phyloP scores from a whole-genome alignment of 2,888 invertebrate genomes.

The Harpalus rufipes region DNA sequence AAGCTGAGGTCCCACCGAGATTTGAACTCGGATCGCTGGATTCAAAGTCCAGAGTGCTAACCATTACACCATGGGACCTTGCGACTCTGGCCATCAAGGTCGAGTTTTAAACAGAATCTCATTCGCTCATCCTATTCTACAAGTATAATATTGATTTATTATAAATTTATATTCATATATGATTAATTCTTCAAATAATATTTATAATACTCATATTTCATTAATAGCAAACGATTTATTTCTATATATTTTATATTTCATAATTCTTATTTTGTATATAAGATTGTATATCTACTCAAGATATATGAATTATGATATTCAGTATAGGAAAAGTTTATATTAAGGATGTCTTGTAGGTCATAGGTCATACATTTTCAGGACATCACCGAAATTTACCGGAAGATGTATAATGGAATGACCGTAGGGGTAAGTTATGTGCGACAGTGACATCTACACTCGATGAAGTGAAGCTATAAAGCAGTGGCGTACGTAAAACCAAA shows the following conservation, averaged over 20 bases:
- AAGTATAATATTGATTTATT: background rate
- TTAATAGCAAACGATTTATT: background rate
- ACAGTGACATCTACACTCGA: constrained; percentile 5
- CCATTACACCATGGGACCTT: constrained; percentile 87
- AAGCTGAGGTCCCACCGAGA: constrained; percentile 85
- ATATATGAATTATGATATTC: background rate
- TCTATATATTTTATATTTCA: background rate
- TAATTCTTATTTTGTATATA: background rate
- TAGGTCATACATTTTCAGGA: background rate
- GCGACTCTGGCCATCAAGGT: background rate
- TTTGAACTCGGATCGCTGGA: constrained; percentile 90
- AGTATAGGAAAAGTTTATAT: background rate
- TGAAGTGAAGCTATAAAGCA: constrained; percentile 19
- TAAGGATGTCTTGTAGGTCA: background rate
- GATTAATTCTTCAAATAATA: background rate
- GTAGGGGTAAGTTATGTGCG: background rate
- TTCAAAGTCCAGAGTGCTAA: constrained; percentile 90
- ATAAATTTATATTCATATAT: background rate
- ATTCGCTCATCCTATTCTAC: background rate
- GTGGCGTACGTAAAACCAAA: background rate
- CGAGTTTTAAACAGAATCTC: background rate
- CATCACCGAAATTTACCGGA: constrained; percentile 21
- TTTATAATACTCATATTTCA: background rate
- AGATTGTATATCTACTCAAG: background rate
- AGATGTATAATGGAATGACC: constrained; percentile 42